Base-by-base conservation (phyloP, 2,797 vertebrate genomes). In the Gallirallus australis region DNA sequence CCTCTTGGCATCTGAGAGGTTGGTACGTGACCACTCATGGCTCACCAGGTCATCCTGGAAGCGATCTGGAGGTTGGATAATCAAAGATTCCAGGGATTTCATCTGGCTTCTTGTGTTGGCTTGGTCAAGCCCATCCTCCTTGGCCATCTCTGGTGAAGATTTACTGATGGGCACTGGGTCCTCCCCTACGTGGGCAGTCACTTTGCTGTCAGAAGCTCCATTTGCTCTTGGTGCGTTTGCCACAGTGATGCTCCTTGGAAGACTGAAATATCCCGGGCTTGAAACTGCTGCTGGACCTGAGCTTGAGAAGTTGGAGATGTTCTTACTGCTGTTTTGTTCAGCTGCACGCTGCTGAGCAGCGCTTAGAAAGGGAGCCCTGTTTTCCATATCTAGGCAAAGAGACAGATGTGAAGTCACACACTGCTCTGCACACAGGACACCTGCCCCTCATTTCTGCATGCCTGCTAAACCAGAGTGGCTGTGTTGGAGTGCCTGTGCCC, bases 61-160 rank as follows among this genome's bases (percentile, higher is more conserved):
- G 24, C 96, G 95, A 35, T 97, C 97, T 23, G 97, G 93, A 3
- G 97, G 97, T 1, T 95, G 97, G 54, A 97, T 93, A 11, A 97
- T 50, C 19, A 82, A 76, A 12, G 53, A 54, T 45, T 71, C 83
- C 47, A 89, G 18, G 4, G 87, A 20, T 8, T 86, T 72, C 2
- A 12, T 25, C 20, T 2, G 87, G 77, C 23, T 81, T 5, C 48
- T 92, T 1, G 3, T 0, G 1, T 37, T 60, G 14, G 8, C 33
- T 6, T 2, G 48, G 15, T 64, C 77, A 71, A 31, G 35, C 56
- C 24, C 54, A 23, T 54, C 60, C 48, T 81, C 77, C 70, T 15
- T 31, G 75, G 87, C 25, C 31, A 9, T 18, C 14, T 78, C 77
- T 52, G 17, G 70, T 4, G 57, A 45, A 9, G 65, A 17, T 40